Conservation (phyloP, 2,797 vertebrate species). For the Mus spretus region DNA sequence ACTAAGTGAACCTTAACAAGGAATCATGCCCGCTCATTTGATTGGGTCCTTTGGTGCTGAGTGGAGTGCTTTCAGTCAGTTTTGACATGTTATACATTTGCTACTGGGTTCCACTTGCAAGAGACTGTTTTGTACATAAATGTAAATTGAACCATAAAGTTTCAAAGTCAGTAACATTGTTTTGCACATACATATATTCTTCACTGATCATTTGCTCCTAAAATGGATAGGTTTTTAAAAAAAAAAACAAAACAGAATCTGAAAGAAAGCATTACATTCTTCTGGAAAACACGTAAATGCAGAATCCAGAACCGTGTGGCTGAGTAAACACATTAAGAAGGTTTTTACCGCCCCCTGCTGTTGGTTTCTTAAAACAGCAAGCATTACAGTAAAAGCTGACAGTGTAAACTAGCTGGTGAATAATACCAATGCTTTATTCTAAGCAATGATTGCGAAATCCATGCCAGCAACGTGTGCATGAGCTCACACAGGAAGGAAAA, state of each 20-base stretch:
- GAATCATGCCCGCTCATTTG: background rate
- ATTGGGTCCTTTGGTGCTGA: conserved; percentile 2
- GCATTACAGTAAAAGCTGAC: background rate
- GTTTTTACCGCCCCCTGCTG: conserved; percentile 75
- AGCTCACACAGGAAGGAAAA: background rate
- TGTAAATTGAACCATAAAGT: background rate
- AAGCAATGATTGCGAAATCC: background rate
- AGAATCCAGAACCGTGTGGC: background rate
- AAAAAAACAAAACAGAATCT: background rate
- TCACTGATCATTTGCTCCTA: background rate
- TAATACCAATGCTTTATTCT: background rate
- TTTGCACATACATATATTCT: background rate
- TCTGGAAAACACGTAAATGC: background rate
- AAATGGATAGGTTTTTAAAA: background rate
- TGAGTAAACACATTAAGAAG: background rate
- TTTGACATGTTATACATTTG: background rate
- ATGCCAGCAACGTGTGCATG: background rate
- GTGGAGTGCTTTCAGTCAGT: background rate
- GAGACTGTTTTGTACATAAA: background rate
- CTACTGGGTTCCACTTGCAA: background rate
- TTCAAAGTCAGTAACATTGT: conserved; percentile 15
- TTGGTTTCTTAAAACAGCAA: background rate
- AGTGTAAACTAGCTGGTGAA: background rate
- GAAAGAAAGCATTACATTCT: conserved; percentile 40
- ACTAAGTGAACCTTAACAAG: background rate